phyloP scores from a whole-genome alignment of 1,140 invertebrate genomes.

The Homalodisca vitripennis region DNA sequence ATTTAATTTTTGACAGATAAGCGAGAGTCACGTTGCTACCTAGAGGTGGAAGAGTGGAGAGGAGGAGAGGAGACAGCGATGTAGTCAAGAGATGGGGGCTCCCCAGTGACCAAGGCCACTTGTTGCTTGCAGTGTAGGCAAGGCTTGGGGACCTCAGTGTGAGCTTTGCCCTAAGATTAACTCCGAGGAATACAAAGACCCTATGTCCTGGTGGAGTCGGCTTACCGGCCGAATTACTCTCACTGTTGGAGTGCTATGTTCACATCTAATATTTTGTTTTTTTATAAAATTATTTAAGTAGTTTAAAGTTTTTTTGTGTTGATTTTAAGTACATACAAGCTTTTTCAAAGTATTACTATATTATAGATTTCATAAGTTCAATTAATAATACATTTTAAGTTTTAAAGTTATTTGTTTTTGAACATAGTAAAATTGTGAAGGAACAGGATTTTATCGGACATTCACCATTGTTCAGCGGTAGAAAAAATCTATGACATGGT shows the following conservation, averaged over 20 bases:
- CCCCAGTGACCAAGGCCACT: constrained; percentile 68
- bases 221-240: constrained; percentile 77
- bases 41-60: constrained; percentile 55
- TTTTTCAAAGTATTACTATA: no score
- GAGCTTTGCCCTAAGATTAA: constrained; percentile 72
- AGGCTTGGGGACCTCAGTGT: constrained; percentile 81
- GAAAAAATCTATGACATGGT: no score
- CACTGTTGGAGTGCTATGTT: constrained; percentile 70
- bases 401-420: no score
- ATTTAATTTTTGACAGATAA: constrained; percentile 64
- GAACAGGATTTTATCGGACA: no score
- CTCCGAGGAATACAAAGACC: constrained; percentile 68
- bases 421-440: no score
- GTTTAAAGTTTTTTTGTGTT: no score
- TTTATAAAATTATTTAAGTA: no score
- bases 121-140: constrained; percentile 87
- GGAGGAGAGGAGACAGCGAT: constrained; percentile 50
- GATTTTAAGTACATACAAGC: no score
- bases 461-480: no score
- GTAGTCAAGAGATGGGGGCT: constrained; percentile 57
- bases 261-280: no score
- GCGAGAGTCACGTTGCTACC: constrained; percentile 74
- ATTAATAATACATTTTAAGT: no score
- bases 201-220: constrained; percentile 83
- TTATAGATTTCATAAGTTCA: no score